Conservation (phyloP, 37 sponge, comb jelly and placozoan species). For the Mnemiopsis leidyi region DNA sequence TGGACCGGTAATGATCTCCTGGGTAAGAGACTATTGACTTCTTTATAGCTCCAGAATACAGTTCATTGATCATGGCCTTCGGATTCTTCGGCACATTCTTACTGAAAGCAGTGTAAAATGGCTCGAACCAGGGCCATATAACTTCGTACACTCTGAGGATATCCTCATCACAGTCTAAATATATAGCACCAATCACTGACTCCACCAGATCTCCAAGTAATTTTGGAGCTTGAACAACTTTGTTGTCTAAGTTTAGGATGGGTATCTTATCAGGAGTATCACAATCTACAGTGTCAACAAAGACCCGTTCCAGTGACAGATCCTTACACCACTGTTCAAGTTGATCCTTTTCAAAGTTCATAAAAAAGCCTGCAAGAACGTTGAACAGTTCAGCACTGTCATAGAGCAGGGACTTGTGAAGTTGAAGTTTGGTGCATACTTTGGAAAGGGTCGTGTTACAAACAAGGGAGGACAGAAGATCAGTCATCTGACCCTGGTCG, state of each 20-base stretch:
- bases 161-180: constrained; percentile 83
- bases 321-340: constrained; percentile 18
- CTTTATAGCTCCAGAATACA: background rate
- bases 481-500: constrained; percentile 81
- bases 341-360: background rate
- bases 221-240: constrained; percentile 82
- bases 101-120: background rate
- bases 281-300: background rate
- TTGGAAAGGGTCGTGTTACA: constrained; percentile 84
- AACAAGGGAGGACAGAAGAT: constrained; percentile 85
- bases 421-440: background rate
- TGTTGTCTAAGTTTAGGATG: constrained; percentile 65
- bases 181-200: constrained; percentile 89
- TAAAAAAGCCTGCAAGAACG: constrained; percentile 6
- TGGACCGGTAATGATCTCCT: background rate
- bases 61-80: background rate
- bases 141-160: constrained; percentile 78
- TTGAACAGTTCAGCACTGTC: constrained; percentile 47
- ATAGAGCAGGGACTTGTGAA: constrained; percentile 11
- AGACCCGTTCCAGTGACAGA: constrained; percentile 38
- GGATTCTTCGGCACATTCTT: background rate
- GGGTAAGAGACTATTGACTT: background rate
- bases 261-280: background rate
- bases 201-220: constrained; percentile 90
- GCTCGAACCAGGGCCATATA: constrained; percentile 68